These are phyloP conservation scores for Trochalopteron elliotii DNA, from an alignment of 2,113 vertebrate species.

Conservation along the genomic window DNA sequence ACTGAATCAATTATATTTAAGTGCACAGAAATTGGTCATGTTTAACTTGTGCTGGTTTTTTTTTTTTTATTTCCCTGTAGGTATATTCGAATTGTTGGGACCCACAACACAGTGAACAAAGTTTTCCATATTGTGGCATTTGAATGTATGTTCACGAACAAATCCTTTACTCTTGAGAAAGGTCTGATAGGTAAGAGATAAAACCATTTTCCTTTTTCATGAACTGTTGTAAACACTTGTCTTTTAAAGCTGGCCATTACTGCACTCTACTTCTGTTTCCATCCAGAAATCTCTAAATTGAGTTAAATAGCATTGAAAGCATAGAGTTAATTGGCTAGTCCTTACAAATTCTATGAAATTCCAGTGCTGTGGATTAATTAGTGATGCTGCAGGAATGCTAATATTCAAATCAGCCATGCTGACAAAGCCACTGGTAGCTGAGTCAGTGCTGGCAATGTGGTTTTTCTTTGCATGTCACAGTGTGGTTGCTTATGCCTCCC, in stretches of 20 bases:
- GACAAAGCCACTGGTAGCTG: not conserved
- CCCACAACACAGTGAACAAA: constrained; percentile 98
- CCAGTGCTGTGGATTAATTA: not conserved
- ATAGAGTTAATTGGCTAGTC: not conserved
- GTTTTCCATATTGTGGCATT: constrained; percentile 98
- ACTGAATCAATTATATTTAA: not conserved
- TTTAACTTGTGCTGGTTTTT: not conserved
- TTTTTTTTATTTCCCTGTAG: constrained; percentile 55
- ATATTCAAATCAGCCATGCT: not conserved
- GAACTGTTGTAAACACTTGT: not conserved
- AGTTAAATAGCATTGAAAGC: not conserved
- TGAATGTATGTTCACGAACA: constrained; percentile 96
- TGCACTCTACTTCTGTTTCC: not conserved
- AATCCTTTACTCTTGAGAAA: constrained; percentile 87
- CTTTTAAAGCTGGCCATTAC: not conserved
- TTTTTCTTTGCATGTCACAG: not conserved
- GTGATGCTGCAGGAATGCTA: not conserved
- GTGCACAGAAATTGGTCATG: not conserved
- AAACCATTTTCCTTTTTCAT: not conserved
- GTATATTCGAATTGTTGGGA: constrained; percentile 96
- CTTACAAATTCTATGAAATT: not conserved
- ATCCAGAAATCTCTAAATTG: not conserved
- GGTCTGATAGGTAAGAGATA: constrained; percentile 89
- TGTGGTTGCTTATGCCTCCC: not conserved
- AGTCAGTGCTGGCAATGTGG: not conserved